phyloP scores from a whole-genome alignment of 1,140 invertebrate genomes.

The Drosophila ogumai region DNA sequence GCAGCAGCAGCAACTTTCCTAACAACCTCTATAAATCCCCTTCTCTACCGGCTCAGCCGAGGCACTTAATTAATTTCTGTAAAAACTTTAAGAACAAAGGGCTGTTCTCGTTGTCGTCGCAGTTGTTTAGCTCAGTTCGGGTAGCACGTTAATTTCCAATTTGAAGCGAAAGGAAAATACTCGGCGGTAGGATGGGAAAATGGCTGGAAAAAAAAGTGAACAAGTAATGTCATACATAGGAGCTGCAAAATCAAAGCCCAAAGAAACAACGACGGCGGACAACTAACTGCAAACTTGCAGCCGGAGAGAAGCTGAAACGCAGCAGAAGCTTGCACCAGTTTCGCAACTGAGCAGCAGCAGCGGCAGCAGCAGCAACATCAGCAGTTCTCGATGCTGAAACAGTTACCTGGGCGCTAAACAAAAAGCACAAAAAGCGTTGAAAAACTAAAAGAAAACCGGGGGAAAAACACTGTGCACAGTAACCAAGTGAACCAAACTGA shows the following conservation, averaged over 20 bases:
- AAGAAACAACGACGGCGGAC: constrained; percentile 50
- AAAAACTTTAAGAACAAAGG: constrained; percentile 82
- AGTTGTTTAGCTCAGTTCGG: constrained; percentile 27
- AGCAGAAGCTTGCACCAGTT: constrained; percentile 76
- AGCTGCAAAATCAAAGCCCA: constrained; percentile 54
- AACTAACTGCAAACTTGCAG: constrained; percentile 78
- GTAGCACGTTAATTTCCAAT: constrained; percentile 78
- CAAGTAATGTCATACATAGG: constrained; percentile 68
- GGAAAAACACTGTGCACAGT: constrained; percentile 43
- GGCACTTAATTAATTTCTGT: constrained; percentile 79
- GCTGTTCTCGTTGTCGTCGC: constrained; percentile 45
- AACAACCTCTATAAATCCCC: constrained; percentile 77
- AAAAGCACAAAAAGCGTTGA: constrained; percentile 47
- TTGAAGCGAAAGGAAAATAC: constrained; percentile 57
- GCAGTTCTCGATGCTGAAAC: constrained; percentile 41
- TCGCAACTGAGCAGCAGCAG: constrained; percentile 50
- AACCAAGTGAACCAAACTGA: constrained; percentile 57
- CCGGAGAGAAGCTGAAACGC: constrained; percentile 30
- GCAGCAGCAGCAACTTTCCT: constrained; percentile 42
- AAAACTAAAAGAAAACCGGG: constrained; percentile 36
- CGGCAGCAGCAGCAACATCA: constrained; percentile 13
- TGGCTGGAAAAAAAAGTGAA: constrained; percentile 33
- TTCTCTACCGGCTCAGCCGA: constrained; percentile 14
- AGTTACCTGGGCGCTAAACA: constrained; percentile 79
- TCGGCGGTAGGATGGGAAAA: constrained; percentile 6